A percentile compares a stretch with the other conserved stretches of the same genome.
phyloP scores from a whole-genome alignment of 2,888 invertebrate species.

The Crematogaster levior region DNA sequence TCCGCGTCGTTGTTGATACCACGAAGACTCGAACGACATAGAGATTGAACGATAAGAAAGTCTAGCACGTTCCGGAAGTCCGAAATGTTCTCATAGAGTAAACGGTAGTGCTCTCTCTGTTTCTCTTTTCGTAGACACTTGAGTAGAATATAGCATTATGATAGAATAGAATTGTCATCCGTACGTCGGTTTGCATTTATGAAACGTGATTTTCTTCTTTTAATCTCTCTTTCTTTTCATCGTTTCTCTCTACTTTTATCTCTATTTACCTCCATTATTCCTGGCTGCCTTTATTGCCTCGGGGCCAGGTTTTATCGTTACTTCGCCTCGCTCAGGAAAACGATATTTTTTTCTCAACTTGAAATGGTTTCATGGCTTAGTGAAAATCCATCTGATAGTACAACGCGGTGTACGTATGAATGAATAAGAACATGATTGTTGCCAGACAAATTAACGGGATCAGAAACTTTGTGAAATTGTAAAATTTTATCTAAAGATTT shows the following conservation, averaged over 20 bases:
- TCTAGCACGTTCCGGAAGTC: conserved; percentile 23
- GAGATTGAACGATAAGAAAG: conserved; percentile 16
- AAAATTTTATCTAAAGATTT: neutral
- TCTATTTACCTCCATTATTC: conserved; percentile 56
- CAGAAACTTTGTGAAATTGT: neutral
- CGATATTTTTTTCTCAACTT: conserved; percentile 37
- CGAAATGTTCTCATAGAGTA: conserved; percentile 25
- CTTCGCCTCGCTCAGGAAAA: conserved; percentile 65
- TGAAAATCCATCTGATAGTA: conserved; percentile 16
- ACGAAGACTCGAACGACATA: neutral
- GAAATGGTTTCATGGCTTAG: conserved; percentile 15
- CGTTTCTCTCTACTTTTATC: conserved; percentile 35
- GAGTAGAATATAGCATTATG: conserved; percentile 42
- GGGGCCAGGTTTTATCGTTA: conserved; percentile 67
- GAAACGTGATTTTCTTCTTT: conserved; percentile 22
- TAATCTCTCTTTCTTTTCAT: conserved; percentile 19
- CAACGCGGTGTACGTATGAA: neutral
- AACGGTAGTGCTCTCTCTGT: conserved; percentile 21
- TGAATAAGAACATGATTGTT: conserved; percentile 24
- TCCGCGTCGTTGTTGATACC: conserved; percentile 5
- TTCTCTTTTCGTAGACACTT: conserved; percentile 20
- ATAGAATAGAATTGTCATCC: conserved; percentile 43
- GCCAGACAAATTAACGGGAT: neutral
- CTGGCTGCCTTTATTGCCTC: conserved; percentile 65
- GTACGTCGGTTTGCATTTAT: conserved; percentile 18